phyloP scores from a whole-genome alignment of 2,113 vertebrate genomes.

The Coptodon bakossiorum region DNA sequence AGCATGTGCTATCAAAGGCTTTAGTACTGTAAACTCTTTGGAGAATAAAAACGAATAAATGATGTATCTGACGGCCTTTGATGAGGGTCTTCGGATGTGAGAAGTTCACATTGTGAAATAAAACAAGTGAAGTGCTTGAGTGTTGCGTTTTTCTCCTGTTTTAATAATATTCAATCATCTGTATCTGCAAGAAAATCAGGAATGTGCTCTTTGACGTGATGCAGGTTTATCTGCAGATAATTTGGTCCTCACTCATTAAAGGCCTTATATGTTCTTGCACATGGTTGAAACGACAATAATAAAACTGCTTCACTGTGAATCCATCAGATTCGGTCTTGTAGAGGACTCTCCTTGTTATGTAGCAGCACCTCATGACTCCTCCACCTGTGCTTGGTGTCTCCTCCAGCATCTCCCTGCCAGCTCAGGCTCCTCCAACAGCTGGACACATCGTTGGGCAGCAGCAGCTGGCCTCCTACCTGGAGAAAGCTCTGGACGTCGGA shows the following conservation, averaged over 20 bases:
- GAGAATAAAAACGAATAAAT: neutral
- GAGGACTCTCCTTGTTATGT: neutral
- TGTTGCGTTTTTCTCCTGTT: neutral
- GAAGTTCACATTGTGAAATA: neutral
- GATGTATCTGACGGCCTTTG: accelerated
- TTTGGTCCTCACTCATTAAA: neutral
- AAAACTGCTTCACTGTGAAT: neutral
- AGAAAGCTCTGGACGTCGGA: constrained; percentile 63
- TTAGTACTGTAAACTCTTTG: neutral
- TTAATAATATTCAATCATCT: neutral
- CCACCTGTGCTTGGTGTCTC: neutral
- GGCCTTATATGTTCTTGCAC: accelerated
- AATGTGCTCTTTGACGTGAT: neutral
- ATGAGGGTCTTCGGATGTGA: neutral
- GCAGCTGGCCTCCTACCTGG: constrained; percentile 77
- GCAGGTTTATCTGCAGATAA: neutral
- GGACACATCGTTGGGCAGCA: constrained; percentile 77
- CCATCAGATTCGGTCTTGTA: neutral
- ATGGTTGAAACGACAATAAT: neutral
- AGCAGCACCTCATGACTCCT: neutral
- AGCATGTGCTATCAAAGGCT: accelerated
- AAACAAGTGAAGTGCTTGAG: neutral
- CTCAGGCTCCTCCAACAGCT: constrained; percentile 55
- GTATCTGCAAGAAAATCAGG: neutral
- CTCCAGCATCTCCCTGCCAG: constrained; percentile 20